Evolutionary conservation across 1,140 invertebrate species (phyloP).

Genomic region (Prorops nasuta): DNA sequence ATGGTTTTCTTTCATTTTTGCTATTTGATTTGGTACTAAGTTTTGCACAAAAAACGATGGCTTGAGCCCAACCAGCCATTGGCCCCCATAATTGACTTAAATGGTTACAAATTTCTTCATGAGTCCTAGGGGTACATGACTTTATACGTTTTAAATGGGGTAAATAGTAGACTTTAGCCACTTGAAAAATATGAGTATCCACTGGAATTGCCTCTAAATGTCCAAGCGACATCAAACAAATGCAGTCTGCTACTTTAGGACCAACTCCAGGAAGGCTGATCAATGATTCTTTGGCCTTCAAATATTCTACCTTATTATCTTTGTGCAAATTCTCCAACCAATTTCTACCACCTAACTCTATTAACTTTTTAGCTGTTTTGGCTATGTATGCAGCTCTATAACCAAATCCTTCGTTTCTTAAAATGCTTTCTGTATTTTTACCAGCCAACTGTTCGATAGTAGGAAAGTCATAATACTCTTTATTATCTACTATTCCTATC

Average conservation of each 20-base stretch:
- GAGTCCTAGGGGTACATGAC: constrained; percentile 79
- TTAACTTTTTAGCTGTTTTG: constrained; percentile 68
- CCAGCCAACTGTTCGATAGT: constrained; percentile 63
- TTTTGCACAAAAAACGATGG: constrained; percentile 63
- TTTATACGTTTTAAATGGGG: constrained; percentile 77
- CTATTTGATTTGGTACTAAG: constrained; percentile 42
- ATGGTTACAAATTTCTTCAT: constrained; percentile 80
- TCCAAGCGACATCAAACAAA: constrained; percentile 94
- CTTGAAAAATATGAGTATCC: constrained; percentile 95
- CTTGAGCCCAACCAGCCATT: constrained; percentile 93
- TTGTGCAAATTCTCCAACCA: constrained; percentile 73
- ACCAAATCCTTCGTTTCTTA: constrained; percentile 84
- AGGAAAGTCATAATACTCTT: constrained; percentile 80
- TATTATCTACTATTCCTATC: constrained; percentile 68
- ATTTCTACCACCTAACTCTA: constrained; percentile 63
- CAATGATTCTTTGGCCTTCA: constrained; percentile 70
- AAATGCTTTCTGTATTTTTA: constrained; percentile 65
- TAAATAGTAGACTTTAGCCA: constrained; percentile 79
- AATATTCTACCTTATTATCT: constrained; percentile 61
- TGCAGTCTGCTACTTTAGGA: constrained; percentile 96
- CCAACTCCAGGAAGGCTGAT: constrained; percentile 83
- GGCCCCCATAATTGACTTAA: constrained; percentile 82
- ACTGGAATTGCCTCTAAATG: constrained; percentile 89
- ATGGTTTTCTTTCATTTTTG: no score
- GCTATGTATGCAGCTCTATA: constrained; percentile 88